Evolutionary conservation across 2,888 invertebrate genomes (phyloP), one percentile per base, ranked within the genome.

Genomic region (Torymus auratus): DNA sequence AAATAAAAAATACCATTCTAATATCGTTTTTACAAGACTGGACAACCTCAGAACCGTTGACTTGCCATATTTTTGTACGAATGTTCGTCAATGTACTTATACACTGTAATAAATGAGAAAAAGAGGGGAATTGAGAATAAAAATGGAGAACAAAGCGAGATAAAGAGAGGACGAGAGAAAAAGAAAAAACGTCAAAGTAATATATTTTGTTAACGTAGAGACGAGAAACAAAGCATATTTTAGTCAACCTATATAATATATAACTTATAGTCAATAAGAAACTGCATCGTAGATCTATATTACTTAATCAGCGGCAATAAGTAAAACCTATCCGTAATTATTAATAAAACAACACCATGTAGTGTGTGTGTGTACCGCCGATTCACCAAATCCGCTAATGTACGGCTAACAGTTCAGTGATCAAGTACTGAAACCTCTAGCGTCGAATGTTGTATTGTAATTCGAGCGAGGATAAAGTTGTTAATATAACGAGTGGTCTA

Each of bases 31-130:
- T 68, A 55, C 53, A 69, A 81, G 70, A 78, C 60, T 83, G 68
- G 76, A 83, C 55, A 83, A 20, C 50, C 15, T 75, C 52, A 50
- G 55, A 71, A 71, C 14, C 71, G 61, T 78, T 67, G 58, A 82
- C 72, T 78, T 82, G 82, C 71, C 82, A 84, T 86, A 85, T 85
- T 85, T 85, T 86, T 86, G 82, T 85, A 86, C 81, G 78, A 11
- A 67, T 28, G 68, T 73, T 64, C 20, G 58, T 75, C 58, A 72
- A 72, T 64, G 41, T 58, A 56, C 71, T 52, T 69, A n/a, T 68
- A 73, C 56, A 60, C 56, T 61, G 65, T 67, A 65, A 60, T 58
- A 52, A 41, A 15, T 20, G 17, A 17, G 15, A 71, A 50, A 50
- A 70, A 58, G 3, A 23, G 14, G n/a, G 3, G 17, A 70, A 60